phyloP scores from a whole-genome alignment of 2,888 invertebrate genomes.

The Drosophila anomelani region DNA sequence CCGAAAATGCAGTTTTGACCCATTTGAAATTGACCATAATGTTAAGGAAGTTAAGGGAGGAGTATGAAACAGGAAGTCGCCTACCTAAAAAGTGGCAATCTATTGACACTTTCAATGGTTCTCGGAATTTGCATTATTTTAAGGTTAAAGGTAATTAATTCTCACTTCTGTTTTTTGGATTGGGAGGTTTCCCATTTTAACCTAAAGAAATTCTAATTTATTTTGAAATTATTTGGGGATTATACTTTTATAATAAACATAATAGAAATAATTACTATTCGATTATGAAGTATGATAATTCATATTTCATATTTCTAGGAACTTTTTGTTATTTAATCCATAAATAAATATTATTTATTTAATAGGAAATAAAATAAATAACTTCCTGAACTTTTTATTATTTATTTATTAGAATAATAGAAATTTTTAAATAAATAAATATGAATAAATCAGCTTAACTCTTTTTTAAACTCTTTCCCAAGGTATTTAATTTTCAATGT shows the following conservation, averaged over 20 bases:
- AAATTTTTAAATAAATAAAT: too few relatives aligned
- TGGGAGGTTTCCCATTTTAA: background rate
- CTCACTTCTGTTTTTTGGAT: conserved; percentile 1
- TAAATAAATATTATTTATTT: too few relatives aligned
- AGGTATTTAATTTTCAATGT: too few relatives aligned
- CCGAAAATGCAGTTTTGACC: conserved; percentile 59
- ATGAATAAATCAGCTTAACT: too few relatives aligned
- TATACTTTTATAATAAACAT: background rate
- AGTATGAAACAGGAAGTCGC: background rate
- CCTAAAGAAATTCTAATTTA: background rate
- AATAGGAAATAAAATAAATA: too few relatives aligned
- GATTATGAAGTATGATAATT: background rate
- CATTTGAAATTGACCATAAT: conserved; percentile 73
- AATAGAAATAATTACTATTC: background rate
- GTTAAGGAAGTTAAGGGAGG: conserved; percentile 1
- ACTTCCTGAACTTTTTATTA: too few relatives aligned
- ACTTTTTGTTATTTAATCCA: too few relatives aligned
- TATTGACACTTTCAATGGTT: conserved; percentile 34
- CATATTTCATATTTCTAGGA: too few relatives aligned
- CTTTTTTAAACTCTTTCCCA: too few relatives aligned
- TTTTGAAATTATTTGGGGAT: background rate
- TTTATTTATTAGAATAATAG: too few relatives aligned
- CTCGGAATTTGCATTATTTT: conserved; percentile 4
- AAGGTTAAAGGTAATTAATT: conserved; percentile 13
- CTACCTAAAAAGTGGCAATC: conserved; percentile 1